Percentiles rank a stretch among this genome's conserved stretches.
phyloP scores from a whole-genome alignment of 2,888 invertebrate genomes.

The Flexamia atlantica region DNA sequence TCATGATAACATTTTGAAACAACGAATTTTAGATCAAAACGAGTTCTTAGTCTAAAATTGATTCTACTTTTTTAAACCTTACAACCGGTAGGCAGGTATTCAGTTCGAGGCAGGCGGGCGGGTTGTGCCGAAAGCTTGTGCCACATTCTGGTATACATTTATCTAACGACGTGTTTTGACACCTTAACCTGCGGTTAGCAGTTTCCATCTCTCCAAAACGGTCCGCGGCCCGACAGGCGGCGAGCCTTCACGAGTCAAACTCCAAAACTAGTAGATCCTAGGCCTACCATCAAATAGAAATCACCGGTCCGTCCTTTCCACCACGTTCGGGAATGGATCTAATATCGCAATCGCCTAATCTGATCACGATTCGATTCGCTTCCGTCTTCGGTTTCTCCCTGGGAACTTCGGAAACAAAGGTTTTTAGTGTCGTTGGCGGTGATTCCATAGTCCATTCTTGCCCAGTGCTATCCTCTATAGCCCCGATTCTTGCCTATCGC shows the following conservation, averaged over 20 bases:
- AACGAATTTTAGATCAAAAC: no score
- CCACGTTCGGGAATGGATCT: constrained; percentile 48
- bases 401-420: not conserved
- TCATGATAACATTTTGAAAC: no score
- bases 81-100: not conserved
- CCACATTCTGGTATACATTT: constrained; percentile 3
- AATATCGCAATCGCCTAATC: not conserved
- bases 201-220: constrained; percentile 11
- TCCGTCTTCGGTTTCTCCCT: constrained; percentile 42
- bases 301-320: constrained; percentile 33
- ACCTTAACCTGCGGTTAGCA: constrained; percentile 49
- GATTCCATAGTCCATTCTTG: no score
- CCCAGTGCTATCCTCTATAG: no score
- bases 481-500: no score
- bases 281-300: constrained; percentile 52
- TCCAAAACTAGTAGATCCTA: constrained; percentile 28
- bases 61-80: no score
- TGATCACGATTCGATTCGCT: constrained; percentile 52
- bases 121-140: constrained; percentile 29
- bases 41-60: no score
- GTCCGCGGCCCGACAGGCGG: not conserved
- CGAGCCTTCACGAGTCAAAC: constrained; percentile 28
- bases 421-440: no score
- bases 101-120: not conserved
- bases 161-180: constrained; percentile 22